Conservation (phyloP, 2,888 invertebrate genomes). For the Rhagium mordax region DNA sequence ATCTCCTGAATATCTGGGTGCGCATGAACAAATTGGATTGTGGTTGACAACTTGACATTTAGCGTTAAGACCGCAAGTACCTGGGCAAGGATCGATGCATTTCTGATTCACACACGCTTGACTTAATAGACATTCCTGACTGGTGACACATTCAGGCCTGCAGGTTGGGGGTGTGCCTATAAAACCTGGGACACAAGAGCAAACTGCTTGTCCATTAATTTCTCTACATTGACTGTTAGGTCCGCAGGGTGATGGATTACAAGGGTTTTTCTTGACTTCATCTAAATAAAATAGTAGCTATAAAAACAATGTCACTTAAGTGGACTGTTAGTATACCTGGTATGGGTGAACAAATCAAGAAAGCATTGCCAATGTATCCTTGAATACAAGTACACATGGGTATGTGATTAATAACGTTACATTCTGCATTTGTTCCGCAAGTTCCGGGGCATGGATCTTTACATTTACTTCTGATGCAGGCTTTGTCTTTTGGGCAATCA, state of each 20-base stretch:
- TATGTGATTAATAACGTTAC: constrained; percentile 82
- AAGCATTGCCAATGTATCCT: constrained; percentile 81
- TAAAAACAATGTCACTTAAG: not conserved
- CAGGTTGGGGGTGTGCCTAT: constrained; percentile 85
- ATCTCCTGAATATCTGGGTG: constrained; percentile 79
- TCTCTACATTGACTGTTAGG: constrained; percentile 84
- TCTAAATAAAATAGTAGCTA: constrained; percentile 55
- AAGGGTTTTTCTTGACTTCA: constrained; percentile 75
- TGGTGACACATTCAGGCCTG: constrained; percentile 83
- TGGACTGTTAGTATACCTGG: constrained; percentile 44
- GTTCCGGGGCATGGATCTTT: constrained; percentile 78
- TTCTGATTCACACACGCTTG: constrained; percentile 85
- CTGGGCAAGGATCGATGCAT: constrained; percentile 87
- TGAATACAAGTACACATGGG: constrained; percentile 82
- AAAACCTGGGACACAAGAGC: constrained; percentile 80
- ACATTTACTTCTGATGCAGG: constrained; percentile 80
- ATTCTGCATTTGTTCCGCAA: constrained; percentile 82
- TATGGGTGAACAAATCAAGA: constrained; percentile 72
- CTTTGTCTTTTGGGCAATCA: constrained; percentile 77
- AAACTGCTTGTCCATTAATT: constrained; percentile 81
- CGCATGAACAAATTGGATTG: constrained; percentile 86
- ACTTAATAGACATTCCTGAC: constrained; percentile 82
- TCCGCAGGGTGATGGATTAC: constrained; percentile 83
- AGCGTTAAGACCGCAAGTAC: constrained; percentile 84
- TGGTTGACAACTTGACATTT: constrained; percentile 85